A percentile compares a stretch with the other conserved stretches of the same genome.
phyloP scores from a whole-genome alignment of 2,888 invertebrate genomes.

The Andrena dorsata region DNA sequence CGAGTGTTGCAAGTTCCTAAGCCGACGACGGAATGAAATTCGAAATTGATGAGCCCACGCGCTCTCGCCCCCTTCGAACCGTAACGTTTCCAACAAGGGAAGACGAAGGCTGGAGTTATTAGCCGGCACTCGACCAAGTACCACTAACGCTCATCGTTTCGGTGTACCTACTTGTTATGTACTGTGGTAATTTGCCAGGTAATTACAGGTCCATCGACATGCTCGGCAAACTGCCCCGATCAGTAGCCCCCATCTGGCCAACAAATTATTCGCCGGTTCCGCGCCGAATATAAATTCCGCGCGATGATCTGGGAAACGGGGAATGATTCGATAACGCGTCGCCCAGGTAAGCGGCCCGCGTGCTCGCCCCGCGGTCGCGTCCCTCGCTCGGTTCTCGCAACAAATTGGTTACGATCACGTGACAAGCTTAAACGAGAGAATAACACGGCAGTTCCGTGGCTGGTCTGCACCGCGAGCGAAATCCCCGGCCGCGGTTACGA shows the following conservation, averaged over 20 bases:
- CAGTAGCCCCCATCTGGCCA: not conserved
- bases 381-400: slow-evolving; percentile 6
- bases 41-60: not conserved
- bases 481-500: not conserved
- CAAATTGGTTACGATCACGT: slow-evolving; percentile 56
- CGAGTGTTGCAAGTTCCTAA: not conserved
- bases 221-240: slow-evolving; percentile 2
- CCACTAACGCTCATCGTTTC: slow-evolving; percentile 19
- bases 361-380: slow-evolving; percentile 2
- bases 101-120: slow-evolving; percentile 34
- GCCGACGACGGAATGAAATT: not conserved
- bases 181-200: slow-evolving; percentile 33
- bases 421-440: slow-evolving; percentile 58
- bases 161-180: slow-evolving; percentile 18
- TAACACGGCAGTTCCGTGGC: slow-evolving; percentile 44
- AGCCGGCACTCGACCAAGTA: not conserved
- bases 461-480: slow-evolving; percentile 42
- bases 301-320: not conserved
- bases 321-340: slow-evolving; percentile 40
- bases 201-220: slow-evolving; percentile 34
- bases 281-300: slow-evolving; percentile 8
- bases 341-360: no score
- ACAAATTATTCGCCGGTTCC: slow-evolving; percentile 1
- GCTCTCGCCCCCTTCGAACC: not conserved
- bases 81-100: slow-evolving; percentile 29